Evolutionary conservation across 2,797 vertebrate genomes (phyloP), one percentile per base, ranked within the genome.

Genomic region (Coregonus suidteri): DNA sequence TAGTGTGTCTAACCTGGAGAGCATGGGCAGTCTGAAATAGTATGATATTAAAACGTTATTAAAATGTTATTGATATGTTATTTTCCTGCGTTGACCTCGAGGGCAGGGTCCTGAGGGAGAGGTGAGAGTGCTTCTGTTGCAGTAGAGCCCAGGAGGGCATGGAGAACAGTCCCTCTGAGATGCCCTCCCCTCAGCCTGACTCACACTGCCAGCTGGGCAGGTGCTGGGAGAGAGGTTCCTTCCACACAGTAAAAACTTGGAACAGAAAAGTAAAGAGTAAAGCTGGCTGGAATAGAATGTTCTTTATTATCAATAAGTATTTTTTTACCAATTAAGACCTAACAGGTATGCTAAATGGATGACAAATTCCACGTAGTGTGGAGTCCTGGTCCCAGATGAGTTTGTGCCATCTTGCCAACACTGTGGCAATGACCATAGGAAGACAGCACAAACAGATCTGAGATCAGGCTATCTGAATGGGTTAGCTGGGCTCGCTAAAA

Each of bases 51-150:
- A 62, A 35, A 71, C 51, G 75, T 34, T 1, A 76, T 20, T 73
- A 25, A 74, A 6, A 53, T 64, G 47, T n/a, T 73, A 84, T 82
- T 65, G 78, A 81, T 87, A 86, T 71, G 79, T 77, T 75, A 74
- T 65, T 2, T 5, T 35, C 14, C 11, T 13, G 64, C 16, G 66
- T 34, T 94, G 88, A 86, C 96, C 95, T 54, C 95, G 80, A 5
- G 88, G 88, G 87, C 96, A 98, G 75, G 93, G 89, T 53, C 97
- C 97, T 6, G 95, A 95, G 0, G 95, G 96, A 76, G 91, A 91
- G 6, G 92, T 87, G 0, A 97, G 90, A 25, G 92, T 95, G 14
- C 83, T 82, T 82, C 71, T 83, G 83, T 91, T 94, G 82, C 95
- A 96, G 88, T 91, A 95, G 83, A 75, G 87, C 64, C 94, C 95